Base-by-base conservation (phyloP, 1,140 invertebrate species). In the Centruroides sculpturatus region DNA sequence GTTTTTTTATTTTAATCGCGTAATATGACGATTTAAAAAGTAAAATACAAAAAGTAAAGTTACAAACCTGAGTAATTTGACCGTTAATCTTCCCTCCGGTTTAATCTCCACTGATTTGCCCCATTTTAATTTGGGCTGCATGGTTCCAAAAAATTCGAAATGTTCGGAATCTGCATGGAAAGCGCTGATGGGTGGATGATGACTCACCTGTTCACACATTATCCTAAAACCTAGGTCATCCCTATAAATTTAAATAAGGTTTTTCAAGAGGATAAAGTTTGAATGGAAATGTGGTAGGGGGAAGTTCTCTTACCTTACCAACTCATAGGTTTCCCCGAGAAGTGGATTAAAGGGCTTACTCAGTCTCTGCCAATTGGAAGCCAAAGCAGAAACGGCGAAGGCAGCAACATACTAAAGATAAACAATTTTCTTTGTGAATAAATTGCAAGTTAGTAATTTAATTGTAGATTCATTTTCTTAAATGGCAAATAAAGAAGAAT, bases 331-430 rank as follows among this genome's bases (percentile, higher is more conserved):
- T 77, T 98, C 93, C 1, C 92, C 91, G 2, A 98, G 79, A 9
- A 98, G 76, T 1, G 93, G 93, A 78, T 98, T 98, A 76, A 98
- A 98, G 1, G 94, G 94, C 77, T 98, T 98, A 7, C 90, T 90
- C 3, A 95, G 77, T 47, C 83, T 71, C 67, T 95, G 87, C 85
- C 88, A 93, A 76, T 96, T 98, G 0, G 88, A 92, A 23, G 92
- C 89, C 47, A 93, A 76, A 5, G 89, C 87, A 68, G 92, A 95
- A 7, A 98, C 89, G 62, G 92, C 92, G 76, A 97, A 98, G 4
- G 91, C 92, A 77, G 81, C 71, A 60, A 87, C 79, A 69, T 82
- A 81, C 83, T 87, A 74, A 68, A 69, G 70, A 64, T 69, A 64
- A 62, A 59, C 41, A 41, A 8, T 8, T 5, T 23, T 23, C 23